Base-by-base conservation (phyloP, 2,113 vertebrate genomes). In the Chaetodon auriga region DNA sequence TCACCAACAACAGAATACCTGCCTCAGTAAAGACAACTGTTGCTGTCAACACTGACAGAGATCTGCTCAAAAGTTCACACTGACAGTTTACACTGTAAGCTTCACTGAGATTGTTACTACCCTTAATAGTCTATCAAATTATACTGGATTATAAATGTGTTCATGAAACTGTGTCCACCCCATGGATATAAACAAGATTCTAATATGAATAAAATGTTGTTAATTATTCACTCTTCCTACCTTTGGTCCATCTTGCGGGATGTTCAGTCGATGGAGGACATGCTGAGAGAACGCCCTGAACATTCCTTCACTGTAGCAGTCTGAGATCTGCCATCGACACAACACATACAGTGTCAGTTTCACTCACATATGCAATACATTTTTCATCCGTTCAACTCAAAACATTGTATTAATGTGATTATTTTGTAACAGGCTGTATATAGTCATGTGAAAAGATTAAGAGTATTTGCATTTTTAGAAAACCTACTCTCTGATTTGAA, bases 261-360 rank as follows among this genome's bases (percentile, higher is more conserved):
- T 94, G 78, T 96, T 95, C 69, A 99, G 95, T 72, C 98, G 96
- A 91, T 99, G 95, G 0, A 99, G 94, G 16, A 99, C 95, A 12
- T 99, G 98, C 89, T 99, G 97, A 35, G 98, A 98, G 93, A 99
- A 99, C 0, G 98, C 97, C 92, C 95, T 89, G 86, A 99, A 99
- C 79, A 99, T 93, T 30, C 98, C 98, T 0, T 97, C 96, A 45
- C 96, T 92, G 0, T 92, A 94, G 88, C 98, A 99, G 93, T 98
- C 95, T 43, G 97, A 96, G 71, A 99, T 97, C 98, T 99, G 88
- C 75, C 95, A 96, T 85, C 70, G 65, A 85, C 72, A 93, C 62
- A 78, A 2, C 7, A 82, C 36, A 72, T 14, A 41, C 68, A 57
- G 11, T 2, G 19, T 65, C 13, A 30, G n/a, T 61, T 55, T 72